Evolutionary conservation across 2,888 invertebrate genomes (phyloP), one percentile per base, ranked within the genome.

Genomic region (Idaea biselata): DNA sequence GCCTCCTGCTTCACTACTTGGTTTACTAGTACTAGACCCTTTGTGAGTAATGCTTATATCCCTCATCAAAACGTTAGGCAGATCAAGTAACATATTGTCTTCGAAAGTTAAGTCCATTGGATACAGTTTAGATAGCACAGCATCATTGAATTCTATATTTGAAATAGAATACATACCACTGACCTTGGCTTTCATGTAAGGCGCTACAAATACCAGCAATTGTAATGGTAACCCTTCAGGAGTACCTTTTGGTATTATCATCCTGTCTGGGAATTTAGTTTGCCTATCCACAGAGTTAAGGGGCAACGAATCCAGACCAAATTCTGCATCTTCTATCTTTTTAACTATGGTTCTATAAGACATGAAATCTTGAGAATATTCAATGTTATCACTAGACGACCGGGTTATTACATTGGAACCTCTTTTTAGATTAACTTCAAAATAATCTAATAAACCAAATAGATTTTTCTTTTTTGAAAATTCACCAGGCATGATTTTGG

Each of bases 211-310:
- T 65, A 94, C 93, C 86, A 94, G 94, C 60, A 96, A 81, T 78
- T 94, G 94, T 80, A 94, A 93, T 18, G 93, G 93, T 74, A 95
- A 85, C 18, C 97, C 97, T 68, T 93, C 93, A 16, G 86, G 80
- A 71, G 91, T 94, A 63, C 97, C 97, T 82, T 93, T 95, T 4
- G 97, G 97, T 61, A 97, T 85, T 61, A 96, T 81, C 60, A 96
- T 87, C 65, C 96, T 94, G 62, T 94, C 91, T 18, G 97, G 96
- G 86, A 95, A 95, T 63, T 94, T 94, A 65, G 93, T 94, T 76
- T 95, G 91, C 17, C 89, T 87, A 69, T 92, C 87, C 61, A 93
- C 79, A 32, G 88, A 88, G 80, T 94, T 93, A 16, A 80, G 58
- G 84, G 90, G 74, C 84, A 84, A 88, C 44, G 92, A 87, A 65